phyloP scores from a whole-genome alignment of 2,888 invertebrate genomes.

The Diaperis boleti region DNA sequence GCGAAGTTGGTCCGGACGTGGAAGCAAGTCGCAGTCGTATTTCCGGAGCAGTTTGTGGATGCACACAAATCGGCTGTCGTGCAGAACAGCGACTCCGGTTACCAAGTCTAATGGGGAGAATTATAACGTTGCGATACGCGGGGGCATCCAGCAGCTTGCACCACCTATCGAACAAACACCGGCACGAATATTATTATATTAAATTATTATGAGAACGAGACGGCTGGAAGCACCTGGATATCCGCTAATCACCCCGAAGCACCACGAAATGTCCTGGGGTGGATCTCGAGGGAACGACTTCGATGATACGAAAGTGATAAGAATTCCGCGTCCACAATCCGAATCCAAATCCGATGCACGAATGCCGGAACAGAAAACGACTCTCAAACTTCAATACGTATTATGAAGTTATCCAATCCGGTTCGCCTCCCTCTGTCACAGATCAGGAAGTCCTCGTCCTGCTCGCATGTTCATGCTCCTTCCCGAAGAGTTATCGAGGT shows the following conservation, averaged over 20 bases:
- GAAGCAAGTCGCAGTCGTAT: conserved; percentile 57
- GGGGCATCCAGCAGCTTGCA: conserved; percentile 48
- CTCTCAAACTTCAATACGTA: too few species aligned
- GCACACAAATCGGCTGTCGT: conserved; percentile 47
- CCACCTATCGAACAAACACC: conserved; percentile 54
- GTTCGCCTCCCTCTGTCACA: neutral
- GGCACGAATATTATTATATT: conserved; percentile 52
- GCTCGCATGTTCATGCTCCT: conserved; percentile 9
- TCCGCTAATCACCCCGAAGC: conserved; percentile 27
- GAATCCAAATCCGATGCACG: too few species aligned
- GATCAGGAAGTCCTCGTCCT: conserved; percentile 14
- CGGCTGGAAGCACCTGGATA: conserved; percentile 42
- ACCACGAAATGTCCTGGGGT: conserved; percentile 9
- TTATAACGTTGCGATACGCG: conserved; percentile 40
- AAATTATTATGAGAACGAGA: conserved; percentile 56
- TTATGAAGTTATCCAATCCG: too few species aligned
- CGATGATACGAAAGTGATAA: too few species aligned
- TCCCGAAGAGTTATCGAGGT: conserved; percentile 21
- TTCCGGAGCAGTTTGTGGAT: conserved; percentile 54
- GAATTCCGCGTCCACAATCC: too few species aligned
- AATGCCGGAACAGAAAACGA: too few species aligned
- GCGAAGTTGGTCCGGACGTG: conserved; percentile 57
- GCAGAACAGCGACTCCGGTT: conserved; percentile 39
- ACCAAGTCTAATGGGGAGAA: conserved; percentile 39
- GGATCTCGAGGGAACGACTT: neutral